Base-by-base conservation (phyloP, 2,797 vertebrate genomes). In the Ceryle rudis region DNA sequence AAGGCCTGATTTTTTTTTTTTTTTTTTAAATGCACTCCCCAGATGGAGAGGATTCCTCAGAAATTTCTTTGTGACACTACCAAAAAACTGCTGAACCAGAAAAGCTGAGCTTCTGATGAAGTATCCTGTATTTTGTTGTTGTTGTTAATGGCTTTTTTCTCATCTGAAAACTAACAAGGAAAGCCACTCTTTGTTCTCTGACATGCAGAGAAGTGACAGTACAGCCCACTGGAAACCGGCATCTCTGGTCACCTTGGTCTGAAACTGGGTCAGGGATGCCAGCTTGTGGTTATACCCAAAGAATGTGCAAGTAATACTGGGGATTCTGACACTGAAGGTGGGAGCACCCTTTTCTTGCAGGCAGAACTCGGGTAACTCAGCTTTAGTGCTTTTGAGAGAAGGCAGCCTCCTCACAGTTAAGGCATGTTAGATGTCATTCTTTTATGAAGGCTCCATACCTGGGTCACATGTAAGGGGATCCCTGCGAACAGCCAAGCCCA, bases 221-320 rank as follows among this genome's bases (percentile, higher is more conserved):
- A 78, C 33, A 92, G 60, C 55, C 90, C 64, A 90, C 46, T 57
- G 81, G 54, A 94, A 95, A 90, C 55, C 75, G 70, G 18, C 91
- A 95, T 81, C 67, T 94, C 78, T 86, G 80, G 95, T 95, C 93
- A 96, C 33, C 71, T 90, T 94, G 78, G 90, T 86, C 67, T 89
- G 64, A 96, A 96, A 95, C 39, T 93, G 86, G 90, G 94, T 94
- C 96, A 96, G 85, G 39, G 80, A 90, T 84, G 39, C 22, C 66
- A 88, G 66, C 58, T 57, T 64, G 14, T 18, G 26, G 21, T 28
- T 80, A 57, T 37, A 79, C 3, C 4, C 18, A 26, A 88, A 31
- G 23, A 90, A 71, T 31, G 92, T 5, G 15, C 74, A 65, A 46
- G 31, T 31, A 86, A 66, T 69, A 65, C 1, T 31, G 28, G 52